A percentile compares a stretch with the other conserved stretches of the same genome.
These are phyloP conservation scores for Orcinus orca DNA, from an alignment of 2,113 vertebrate species.

Conservation along the genomic window DNA sequence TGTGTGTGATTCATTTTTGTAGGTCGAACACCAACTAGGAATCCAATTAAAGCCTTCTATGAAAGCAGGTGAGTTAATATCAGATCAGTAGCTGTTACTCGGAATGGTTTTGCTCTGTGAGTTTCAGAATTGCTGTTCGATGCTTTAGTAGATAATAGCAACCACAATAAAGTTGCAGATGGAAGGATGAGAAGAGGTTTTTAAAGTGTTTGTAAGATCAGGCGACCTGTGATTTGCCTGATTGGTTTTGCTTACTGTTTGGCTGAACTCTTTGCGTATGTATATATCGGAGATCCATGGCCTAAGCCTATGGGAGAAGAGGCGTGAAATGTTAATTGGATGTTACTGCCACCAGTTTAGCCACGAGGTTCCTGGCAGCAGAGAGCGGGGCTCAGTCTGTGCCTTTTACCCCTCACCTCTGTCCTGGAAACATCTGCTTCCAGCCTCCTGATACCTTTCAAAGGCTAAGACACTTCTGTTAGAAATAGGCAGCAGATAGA, in stretches of 20 bases:
- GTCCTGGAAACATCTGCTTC: not conserved
- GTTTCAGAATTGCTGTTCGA: not conserved
- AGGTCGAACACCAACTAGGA: constrained; percentile 72
- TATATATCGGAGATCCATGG: not conserved
- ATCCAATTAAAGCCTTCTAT: constrained; percentile 49
- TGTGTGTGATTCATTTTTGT: constrained; percentile 25
- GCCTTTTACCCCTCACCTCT: not conserved
- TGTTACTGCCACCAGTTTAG: not conserved
- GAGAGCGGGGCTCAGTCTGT: not conserved
- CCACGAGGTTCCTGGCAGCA: not conserved
- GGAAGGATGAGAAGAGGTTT: not conserved
- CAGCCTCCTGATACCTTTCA: not conserved
- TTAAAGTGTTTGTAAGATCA: not conserved
- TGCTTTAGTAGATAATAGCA: not conserved
- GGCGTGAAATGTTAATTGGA: not conserved
- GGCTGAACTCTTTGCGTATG: not conserved
- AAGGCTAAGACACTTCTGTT: not conserved
- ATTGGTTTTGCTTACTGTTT: not conserved
- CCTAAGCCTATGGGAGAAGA: not conserved
- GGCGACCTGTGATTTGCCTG: not conserved
- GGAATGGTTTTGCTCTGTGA: not conserved
- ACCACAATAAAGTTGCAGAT: not conserved
- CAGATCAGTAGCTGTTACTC: not conserved
- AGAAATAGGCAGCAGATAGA: not conserved
- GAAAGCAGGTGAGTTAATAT: constrained; percentile 80